Base-by-base conservation (phyloP, 2,797 vertebrate genomes). In the Aselliscus stoliczkanus region DNA sequence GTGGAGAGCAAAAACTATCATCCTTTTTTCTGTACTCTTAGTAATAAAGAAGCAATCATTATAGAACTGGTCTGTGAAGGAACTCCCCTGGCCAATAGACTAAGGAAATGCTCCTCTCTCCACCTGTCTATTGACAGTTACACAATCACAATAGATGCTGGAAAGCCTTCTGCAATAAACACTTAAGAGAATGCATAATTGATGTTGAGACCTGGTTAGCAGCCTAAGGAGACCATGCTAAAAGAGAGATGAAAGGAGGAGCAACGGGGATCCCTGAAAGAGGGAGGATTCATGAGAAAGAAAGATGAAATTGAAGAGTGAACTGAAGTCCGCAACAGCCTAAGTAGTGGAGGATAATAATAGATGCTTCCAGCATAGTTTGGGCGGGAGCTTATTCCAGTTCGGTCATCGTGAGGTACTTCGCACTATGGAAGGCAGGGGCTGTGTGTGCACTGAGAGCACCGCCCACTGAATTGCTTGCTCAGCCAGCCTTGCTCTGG, bases 331-430 rank as follows among this genome's bases (percentile, higher is more conserved):
- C 10, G 50, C 29, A 85, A 75, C 73, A 90, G 20, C 27, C 14
- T 50, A 60, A 76, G 15, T 11, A 17, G 64, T 37, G 3, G 64
- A 20, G 9, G 44, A 25, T n/a, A 27, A 42, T 1, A 18, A 42
- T 1, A 21, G n/a, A 83, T 34, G 42, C 39, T 82, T 42, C 37
- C 9, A 50, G 29, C 17, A 18, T 13, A 27, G 29, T 14, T 20
- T 73, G 27, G 11, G 17, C 2, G 31, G 58, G 44, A 17, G 5
- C 37, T 31, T 72, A 4, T 4, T 13, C n/a, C 29, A 6, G 20
- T 29, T 47, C 39, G 37, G 18, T 37, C 52, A 64, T 15, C 14
- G 64, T 44, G 12, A 67, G 20, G n/a, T 1, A 0, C 0, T 0
- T 7, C 11, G 0, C 56, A 20, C 15, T 5, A 0, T 1, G 11